Evolutionary conservation across 2,797 vertebrate species (phyloP), one percentile per base, ranked within the genome.

Genomic region (Mastacembelus armatus): DNA sequence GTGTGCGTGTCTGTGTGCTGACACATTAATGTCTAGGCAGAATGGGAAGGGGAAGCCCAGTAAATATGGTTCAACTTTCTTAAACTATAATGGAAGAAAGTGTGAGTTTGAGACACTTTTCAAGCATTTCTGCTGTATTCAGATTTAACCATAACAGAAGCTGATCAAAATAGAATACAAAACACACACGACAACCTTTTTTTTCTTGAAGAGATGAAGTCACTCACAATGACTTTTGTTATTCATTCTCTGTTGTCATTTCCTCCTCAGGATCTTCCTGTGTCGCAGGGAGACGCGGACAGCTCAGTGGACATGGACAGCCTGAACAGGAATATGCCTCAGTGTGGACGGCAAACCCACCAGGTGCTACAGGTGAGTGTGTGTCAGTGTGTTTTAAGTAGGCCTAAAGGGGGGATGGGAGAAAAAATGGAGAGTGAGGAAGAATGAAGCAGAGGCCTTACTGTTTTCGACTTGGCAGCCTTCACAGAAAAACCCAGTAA

Each of bases 351-450:
- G 36, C 93, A 92, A 67, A 88, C 89, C 21, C 95, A 93, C 78
- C 92, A 94, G 39, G 64, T 92, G 68, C 77, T 96, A 16, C 94
- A 96, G 95, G 97, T 98, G 67, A 92, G 94, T 26, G 43, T n/a
- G 57, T 22, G 26, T 35, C 19, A 43, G 45, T 32, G 44, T 36
- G 47, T 39, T 19, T 19, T 2, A 2, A 49, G 16, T 4, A 10
- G 43, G 19, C n/a, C n/a, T n/a, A n/a, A n/a, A n/a, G 24, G 47
- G 5, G 29, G 19, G 39, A 10, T 7, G n/a, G 21, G 2, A 32
- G n/a, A 16, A 18, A 10, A 18, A 33, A 47, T 11, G 27, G 7
- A 16, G 19, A 32, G 2, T 32, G 4, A 54, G 16, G 48, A 2
- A 26, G 14, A 52, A 3, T 52, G 18, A 69, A 19, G 8, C 14